Percentiles rank a stretch among this genome's conserved stretches.
Conservation (phyloP, 1,140 invertebrate genomes). For the Alviniconcha marisindica region DNA sequence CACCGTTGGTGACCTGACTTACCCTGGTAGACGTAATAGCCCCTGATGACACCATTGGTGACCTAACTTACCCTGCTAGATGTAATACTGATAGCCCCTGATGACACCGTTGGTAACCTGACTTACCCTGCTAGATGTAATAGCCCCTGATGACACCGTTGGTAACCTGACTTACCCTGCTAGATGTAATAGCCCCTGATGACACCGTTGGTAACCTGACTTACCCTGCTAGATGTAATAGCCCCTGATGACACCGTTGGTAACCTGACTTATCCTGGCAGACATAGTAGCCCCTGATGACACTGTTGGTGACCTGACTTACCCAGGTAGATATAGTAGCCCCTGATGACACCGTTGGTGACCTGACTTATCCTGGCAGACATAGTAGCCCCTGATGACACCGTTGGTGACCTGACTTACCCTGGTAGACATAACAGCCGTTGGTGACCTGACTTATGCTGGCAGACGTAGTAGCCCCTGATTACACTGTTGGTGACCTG, state of each 20-base stretch:
- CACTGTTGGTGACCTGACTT: too few species aligned
- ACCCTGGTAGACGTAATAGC: slow-evolving; percentile 72
- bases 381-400: slow-evolving; percentile 70
- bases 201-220: too few species aligned
- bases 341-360: slow-evolving; percentile 58
- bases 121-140: slow-evolving; percentile 69
- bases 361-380: slow-evolving; percentile 67
- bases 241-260: slow-evolving; percentile 70
- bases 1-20: slow-evolving; percentile 55
- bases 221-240: slow-evolving; percentile 71
- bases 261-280: too few species aligned
- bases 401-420: too few species aligned
- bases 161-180: slow-evolving; percentile 60
- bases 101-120: too few species aligned
- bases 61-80: too few species aligned
- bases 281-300: too few species aligned
- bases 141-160: slow-evolving; percentile 66
- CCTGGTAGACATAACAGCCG: slow-evolving; percentile 70
- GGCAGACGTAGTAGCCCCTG: too few species aligned
- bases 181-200: slow-evolving; percentile 71
- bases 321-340: slow-evolving; percentile 72
- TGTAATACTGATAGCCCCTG: too few species aligned
- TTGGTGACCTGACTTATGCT: slow-evolving; percentile 69
- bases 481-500: slow-evolving; percentile 21
- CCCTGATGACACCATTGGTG: slow-evolving; percentile 67